Evolutionary conservation across 53 echinoderm and acorn worm genomes (phyloP).

Genomic region (Stichopus horrens): DNA sequence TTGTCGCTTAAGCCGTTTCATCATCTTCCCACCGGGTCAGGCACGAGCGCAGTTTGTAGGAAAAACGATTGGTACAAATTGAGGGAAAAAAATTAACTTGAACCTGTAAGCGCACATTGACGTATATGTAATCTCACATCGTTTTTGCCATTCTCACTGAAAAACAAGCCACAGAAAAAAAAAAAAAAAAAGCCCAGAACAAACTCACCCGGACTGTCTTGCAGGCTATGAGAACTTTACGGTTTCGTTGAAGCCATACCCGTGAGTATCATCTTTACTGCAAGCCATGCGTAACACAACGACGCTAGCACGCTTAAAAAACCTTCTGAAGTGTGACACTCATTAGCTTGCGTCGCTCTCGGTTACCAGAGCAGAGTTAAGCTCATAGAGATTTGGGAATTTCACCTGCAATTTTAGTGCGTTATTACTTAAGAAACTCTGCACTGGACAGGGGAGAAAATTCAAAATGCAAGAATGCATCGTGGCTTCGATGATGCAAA

Average conservation of each 20-base stretch:
- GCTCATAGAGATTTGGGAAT: not conserved
- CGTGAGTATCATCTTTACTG: not conserved
- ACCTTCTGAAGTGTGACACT: not conserved
- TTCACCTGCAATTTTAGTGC: not conserved
- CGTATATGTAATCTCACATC: not conserved
- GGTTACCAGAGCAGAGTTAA: not conserved
- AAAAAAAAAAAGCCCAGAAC: not conserved
- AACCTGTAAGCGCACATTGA: too few relatives aligned
- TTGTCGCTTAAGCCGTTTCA: conserved; percentile 15
- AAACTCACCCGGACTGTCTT: not conserved
- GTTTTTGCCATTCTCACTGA: not conserved
- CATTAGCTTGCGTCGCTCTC: not conserved
- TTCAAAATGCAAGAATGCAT: too few relatives aligned
- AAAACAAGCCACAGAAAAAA: not conserved
- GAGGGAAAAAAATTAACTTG: too few relatives aligned
- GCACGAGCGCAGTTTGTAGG: not conserved
- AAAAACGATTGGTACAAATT: not conserved
- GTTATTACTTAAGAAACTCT: too few relatives aligned
- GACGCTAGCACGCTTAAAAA: not conserved
- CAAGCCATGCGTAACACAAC: conserved; percentile 22
- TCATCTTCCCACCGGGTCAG: not conserved
- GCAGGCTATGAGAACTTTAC: not conserved
- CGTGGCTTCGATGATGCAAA: too few relatives aligned
- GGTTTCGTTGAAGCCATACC: not conserved
- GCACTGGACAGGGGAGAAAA: too few relatives aligned